Conservation (phyloP, 1,140 invertebrate species). For the Drosophila asahinai region DNA sequence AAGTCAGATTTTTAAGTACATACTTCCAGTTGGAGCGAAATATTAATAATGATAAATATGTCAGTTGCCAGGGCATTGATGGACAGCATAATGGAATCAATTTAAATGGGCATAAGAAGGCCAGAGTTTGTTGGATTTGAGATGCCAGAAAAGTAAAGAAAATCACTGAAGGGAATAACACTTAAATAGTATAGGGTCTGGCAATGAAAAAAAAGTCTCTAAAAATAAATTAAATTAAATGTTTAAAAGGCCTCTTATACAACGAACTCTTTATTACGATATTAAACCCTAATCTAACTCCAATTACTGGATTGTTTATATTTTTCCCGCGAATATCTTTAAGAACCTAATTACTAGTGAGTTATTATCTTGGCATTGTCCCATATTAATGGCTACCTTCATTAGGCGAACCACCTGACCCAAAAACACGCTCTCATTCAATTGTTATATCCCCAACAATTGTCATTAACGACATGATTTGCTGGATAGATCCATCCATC, state of each 20-base stretch:
- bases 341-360: background rate
- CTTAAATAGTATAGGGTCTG: background rate
- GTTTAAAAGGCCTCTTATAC: no score
- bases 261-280: background rate
- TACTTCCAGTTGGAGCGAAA: background rate
- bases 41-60: conserved; percentile 22
- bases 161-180: background rate
- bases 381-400: conserved; percentile 9
- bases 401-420: background rate
- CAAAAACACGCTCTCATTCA: background rate
- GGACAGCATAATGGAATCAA: conserved; percentile 17
- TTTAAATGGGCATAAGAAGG: conserved; percentile 1
- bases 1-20: conserved; percentile 12
- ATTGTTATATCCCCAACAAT: conserved; percentile 13
- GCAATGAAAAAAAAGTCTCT: background rate
- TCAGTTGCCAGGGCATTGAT: conserved; percentile 17
- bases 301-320: background rate
- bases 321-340: background rate
- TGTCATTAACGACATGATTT: conserved; percentile 26
- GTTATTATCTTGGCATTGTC: conserved; percentile 13
- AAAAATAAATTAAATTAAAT: background rate
- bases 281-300: background rate
- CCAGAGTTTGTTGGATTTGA: background rate
- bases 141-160: background rate
- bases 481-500: conserved; percentile 1